Evolutionary conservation across 2,797 vertebrate species (phyloP).

Genomic region (Rhincodon typus): DNA sequence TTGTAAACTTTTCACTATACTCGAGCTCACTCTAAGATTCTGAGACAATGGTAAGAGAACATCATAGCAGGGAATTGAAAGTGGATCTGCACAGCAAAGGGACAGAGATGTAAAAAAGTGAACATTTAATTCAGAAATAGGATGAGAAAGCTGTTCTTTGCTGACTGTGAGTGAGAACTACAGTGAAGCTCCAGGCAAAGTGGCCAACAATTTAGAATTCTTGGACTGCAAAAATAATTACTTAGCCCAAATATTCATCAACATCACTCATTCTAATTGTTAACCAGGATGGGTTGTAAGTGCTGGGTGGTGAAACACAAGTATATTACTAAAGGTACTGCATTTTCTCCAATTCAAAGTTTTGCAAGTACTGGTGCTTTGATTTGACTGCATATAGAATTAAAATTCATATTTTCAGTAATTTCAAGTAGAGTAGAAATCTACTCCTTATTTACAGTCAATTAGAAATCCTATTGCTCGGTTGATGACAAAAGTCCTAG

Average conservation of each 20-base stretch:
- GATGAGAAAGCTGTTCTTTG: background rate
- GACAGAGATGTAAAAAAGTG: background rate
- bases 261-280: background rate
- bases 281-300: background rate
- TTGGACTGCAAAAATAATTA: background rate
- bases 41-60: too few species aligned
- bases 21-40: too few species aligned
- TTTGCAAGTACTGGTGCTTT: background rate
- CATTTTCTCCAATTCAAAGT: background rate
- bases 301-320: background rate
- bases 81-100: background rate
- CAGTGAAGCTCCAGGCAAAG: background rate
- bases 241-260: background rate
- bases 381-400: too few species aligned
- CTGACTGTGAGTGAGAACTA: background rate
- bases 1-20: too few species aligned
- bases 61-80: background rate
- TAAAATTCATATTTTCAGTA: background rate
- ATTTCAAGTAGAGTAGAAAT: background rate
- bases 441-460: background rate
- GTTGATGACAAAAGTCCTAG: background rate
- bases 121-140: background rate
- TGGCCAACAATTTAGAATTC: background rate
- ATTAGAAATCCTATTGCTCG: background rate
- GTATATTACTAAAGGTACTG: background rate